Base-by-base conservation (phyloP, 2,888 invertebrate genomes). In the Alloplasta piceator region DNA sequence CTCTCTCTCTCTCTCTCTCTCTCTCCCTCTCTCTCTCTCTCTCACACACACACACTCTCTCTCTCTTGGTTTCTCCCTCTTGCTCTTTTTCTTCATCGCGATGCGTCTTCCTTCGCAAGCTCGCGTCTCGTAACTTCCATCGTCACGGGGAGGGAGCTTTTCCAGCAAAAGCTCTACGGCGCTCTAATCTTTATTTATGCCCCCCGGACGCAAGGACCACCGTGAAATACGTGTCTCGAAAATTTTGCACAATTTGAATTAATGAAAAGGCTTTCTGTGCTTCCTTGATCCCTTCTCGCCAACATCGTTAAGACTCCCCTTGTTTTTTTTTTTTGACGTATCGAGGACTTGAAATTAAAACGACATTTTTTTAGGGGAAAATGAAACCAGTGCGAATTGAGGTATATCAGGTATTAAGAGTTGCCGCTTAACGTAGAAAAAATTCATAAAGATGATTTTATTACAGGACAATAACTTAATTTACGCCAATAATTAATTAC, bases 171-270 rank as follows among this genome's bases (percentile, higher is more conserved):
- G 16, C 38, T 39, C 16, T 16, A 68, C 60, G 64, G 38, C 46
- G 14, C 60, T 82, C 76, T 85, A 87, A 87, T 87, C 85, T 82
- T 87, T 86, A 87, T 85, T 87, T 87, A 86, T 84, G 80, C 60
- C 72, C 72, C 74, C 70, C 55, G 74, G 80, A 77, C 26, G 26
- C 26, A 26, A 26, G 67, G 78, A 14, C 76, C 74, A 46, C 79
- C 67, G 71, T 78, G 78, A 80, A 68, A 80, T 38, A 79, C 68
- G 63, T 63, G 64, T 74, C 60, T 43, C 61, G 46, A 60, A 84
- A 82, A 82, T 83, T 83, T 80, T 78, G 71, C 52, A 72, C 82
- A 85, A 86, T 85, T 85, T 83, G 82, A 86, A 86, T 84, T 85
- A 85, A 86, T 85, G 76, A 14, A 52, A 73, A 75, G 72, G 36